Conservation (phyloP, 2,113 vertebrate genomes). For the Toxotes chatareus region DNA sequence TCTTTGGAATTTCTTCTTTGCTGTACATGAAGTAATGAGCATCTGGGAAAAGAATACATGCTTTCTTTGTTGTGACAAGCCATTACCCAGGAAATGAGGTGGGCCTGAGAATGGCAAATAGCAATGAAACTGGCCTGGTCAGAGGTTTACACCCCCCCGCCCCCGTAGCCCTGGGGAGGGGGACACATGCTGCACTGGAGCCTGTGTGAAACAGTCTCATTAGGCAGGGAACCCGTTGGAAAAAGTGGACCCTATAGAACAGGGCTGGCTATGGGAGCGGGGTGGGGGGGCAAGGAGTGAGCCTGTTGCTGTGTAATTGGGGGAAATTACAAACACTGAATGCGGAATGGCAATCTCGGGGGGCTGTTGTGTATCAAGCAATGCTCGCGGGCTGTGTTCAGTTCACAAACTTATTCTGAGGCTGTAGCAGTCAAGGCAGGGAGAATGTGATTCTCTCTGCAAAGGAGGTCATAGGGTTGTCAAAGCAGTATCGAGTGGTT, state of each 20-base stretch:
- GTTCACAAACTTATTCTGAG: constrained; percentile 3
- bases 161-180: constrained; percentile 18
- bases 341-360: constrained; percentile 28
- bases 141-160: constrained; percentile 35
- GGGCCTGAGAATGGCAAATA: constrained; percentile 29
- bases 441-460: constrained; percentile 8
- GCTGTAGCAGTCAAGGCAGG: neutral
- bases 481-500: constrained; percentile 9
- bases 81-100: constrained; percentile 58
- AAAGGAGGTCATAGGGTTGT: constrained; percentile 18
- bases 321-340: constrained; percentile 64
- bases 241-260: constrained; percentile 52
- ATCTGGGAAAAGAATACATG: constrained; percentile 37
- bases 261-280: constrained; percentile 26
- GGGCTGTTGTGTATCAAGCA: constrained; percentile 60
- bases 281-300: constrained; percentile 49
- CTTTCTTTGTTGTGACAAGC: constrained; percentile 53
- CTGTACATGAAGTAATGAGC: constrained; percentile 19
- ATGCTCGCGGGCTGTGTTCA: neutral
- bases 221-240: constrained; percentile 55
- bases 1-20: constrained; percentile 11
- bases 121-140: constrained; percentile 37
- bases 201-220: constrained; percentile 67
- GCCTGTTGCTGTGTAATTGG: constrained; percentile 64
- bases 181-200: constrained; percentile 19